Base-by-base conservation (phyloP, 2,113 vertebrate species). In the Herpailurus yagouaroundi region DNA sequence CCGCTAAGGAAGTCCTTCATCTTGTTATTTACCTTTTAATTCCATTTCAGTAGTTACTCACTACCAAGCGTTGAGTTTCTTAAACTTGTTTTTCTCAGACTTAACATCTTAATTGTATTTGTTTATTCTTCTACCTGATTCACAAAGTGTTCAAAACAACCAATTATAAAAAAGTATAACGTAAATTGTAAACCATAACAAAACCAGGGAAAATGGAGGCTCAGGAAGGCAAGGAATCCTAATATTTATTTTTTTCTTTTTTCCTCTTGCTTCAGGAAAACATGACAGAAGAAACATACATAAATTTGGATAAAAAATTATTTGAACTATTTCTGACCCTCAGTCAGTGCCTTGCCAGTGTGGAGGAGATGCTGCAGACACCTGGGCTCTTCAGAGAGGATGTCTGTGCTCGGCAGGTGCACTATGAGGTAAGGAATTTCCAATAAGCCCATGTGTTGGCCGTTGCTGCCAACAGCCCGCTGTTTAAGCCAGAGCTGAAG, bases 321-420 rank as follows among this genome's bases (percentile, higher is more conserved):
- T 99, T 99, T 98, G 98, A 99, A 21, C 97, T 99, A 31, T 98
- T 99, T 87, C 97, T 98, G 90, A 97, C 98, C 3, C 98, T 99
- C 64, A 98, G 98, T 63, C 98, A 98, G 81, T 99, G 98, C 57
- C 98, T 99, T 66, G 98, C 98, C 63, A 98, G 99, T 0, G 97
- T 99, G 91, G 98, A 98, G 86, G 97, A 98, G 97, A 98, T 99
- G 98, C 98, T 99, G 21, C 98, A 97, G 87, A 98, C 98, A 8
- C 98, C 98, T 0, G 96, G 95, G 33, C 86, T 96, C 41, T 95
- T 98, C 15, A 92, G 96, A 0, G 99, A 98, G 69, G 99, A 99
- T 33, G 64, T 96, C 0, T 96, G 98, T 0, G 12, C 95, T 55
- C 98, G 98, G 89, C 99, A 99, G 69, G 97, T 80, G n/a, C 98